These are phyloP conservation scores for Varroa destructor DNA, from an alignment of 1,140 invertebrate species.

Conservation along the genomic window DNA sequence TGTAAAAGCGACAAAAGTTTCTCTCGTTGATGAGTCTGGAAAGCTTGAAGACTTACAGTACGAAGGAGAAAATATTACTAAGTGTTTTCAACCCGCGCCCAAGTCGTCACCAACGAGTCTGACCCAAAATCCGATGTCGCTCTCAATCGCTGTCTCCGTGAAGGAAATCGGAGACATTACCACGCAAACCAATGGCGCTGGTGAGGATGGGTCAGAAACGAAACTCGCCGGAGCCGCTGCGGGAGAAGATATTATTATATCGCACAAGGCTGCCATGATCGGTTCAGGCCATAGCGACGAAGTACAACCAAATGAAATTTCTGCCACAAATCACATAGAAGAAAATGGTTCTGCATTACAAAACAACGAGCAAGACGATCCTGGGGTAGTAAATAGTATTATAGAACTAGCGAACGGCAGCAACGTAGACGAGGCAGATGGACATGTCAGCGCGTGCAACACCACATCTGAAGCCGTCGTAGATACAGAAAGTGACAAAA, in stretches of 20 bases:
- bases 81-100: background rate
- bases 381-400: background rate
- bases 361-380: background rate
- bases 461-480: background rate
- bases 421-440: too few relatives aligned
- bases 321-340: background rate
- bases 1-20: background rate
- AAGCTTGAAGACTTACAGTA: background rate
- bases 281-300: background rate
- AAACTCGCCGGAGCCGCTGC: background rate
- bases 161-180: constrained; percentile 21
- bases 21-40: constrained; percentile 10
- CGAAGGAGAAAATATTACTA: background rate
- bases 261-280: background rate
- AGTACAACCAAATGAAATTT: background rate
- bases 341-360: background rate
- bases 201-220: constrained; percentile 3
- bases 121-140: background rate
- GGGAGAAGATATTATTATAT: background rate
- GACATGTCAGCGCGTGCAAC: background rate
- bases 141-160: constrained; percentile 24
- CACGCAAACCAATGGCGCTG: constrained; percentile 4
- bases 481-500: background rate
- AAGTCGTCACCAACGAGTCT: background rate
- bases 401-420: background rate